Evolutionary conservation across 2,797 vertebrate genomes (phyloP).

Genomic region (Taenioides sp.): DNA sequence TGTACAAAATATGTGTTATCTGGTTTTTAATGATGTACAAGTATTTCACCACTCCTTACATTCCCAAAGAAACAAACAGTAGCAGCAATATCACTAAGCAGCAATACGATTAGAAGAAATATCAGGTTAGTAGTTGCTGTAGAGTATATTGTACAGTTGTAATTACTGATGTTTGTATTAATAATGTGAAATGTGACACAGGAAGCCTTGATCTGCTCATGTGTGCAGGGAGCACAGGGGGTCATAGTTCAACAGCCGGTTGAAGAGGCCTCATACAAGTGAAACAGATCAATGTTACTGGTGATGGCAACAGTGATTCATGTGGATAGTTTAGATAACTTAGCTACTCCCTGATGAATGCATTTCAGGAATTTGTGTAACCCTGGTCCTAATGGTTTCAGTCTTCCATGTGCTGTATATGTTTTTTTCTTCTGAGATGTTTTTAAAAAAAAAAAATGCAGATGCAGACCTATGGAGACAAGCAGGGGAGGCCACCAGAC

Average conservation of each 20-base stretch:
- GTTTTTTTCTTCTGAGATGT: not conserved
- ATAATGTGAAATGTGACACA: too few relatives aligned
- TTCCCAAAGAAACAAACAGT: not conserved
- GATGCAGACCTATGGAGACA: not conserved
- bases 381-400: not conserved
- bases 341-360: not conserved
- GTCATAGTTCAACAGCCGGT: conserved; percentile 7
- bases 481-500: too few relatives aligned
- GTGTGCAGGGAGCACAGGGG: not conserved
- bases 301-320: not conserved
- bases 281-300: not conserved
- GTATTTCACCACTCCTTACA: not conserved
- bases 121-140: too few relatives aligned
- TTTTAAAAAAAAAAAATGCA: too few relatives aligned
- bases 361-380: not conserved
- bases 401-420: not conserved
- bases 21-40: too few relatives aligned
- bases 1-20: too few relatives aligned
- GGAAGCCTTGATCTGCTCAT: not conserved
- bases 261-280: not conserved
- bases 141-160: too few relatives aligned
- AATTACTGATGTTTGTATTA: too few relatives aligned
- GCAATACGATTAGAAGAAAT: too few relatives aligned
- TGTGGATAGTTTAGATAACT: not conserved
- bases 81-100: too few relatives aligned